Conservation (phyloP, 1,140 invertebrate genomes). For the Heterodera carotae region DNA sequence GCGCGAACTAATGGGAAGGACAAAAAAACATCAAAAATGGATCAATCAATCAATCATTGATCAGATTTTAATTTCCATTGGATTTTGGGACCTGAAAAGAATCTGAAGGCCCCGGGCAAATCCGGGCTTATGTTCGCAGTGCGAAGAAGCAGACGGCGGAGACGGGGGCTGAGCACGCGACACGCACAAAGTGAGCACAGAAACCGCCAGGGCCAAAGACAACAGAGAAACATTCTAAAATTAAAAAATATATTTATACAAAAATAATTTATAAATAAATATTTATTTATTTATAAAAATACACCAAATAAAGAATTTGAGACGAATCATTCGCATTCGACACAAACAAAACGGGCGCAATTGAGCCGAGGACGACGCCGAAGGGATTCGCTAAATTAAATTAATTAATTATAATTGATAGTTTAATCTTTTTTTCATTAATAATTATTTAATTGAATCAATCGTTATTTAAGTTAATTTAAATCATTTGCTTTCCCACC, state of each 20-base stretch:
- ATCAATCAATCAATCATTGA: too few species aligned
- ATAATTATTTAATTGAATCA: slow-evolving; percentile 12
- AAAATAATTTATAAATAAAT: slow-evolving; percentile 14
- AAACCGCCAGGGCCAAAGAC: slow-evolving; percentile 45
- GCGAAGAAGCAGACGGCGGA: slow-evolving; percentile 59
- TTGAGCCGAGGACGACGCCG: slow-evolving; percentile 61
- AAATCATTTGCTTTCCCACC: not conserved
- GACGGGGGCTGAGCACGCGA: slow-evolving; percentile 44
- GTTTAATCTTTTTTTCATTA: not conserved
- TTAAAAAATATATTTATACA: not conserved
- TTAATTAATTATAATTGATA: not conserved
- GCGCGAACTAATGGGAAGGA: slow-evolving; percentile 41
- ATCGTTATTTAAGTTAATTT: slow-evolving; percentile 33
- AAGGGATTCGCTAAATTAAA: slow-evolving; percentile 59
- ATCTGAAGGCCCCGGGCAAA: slow-evolving; percentile 51
- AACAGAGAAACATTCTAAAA: slow-evolving; percentile 51
- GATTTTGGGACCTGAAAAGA: slow-evolving; percentile 42
- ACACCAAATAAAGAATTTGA: slow-evolving; percentile 50
- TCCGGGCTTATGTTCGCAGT: slow-evolving; percentile 47
- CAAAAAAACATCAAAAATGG: too few species aligned
- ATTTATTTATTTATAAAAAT: too few species aligned
- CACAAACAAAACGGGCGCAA: slow-evolving; percentile 57
- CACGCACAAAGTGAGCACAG: slow-evolving; percentile 46
- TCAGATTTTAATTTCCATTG: too few species aligned
- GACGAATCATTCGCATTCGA: slow-evolving; percentile 14